phyloP scores from a whole-genome alignment of 2,797 vertebrate genomes.

The Triplophysa yarkandensis region DNA sequence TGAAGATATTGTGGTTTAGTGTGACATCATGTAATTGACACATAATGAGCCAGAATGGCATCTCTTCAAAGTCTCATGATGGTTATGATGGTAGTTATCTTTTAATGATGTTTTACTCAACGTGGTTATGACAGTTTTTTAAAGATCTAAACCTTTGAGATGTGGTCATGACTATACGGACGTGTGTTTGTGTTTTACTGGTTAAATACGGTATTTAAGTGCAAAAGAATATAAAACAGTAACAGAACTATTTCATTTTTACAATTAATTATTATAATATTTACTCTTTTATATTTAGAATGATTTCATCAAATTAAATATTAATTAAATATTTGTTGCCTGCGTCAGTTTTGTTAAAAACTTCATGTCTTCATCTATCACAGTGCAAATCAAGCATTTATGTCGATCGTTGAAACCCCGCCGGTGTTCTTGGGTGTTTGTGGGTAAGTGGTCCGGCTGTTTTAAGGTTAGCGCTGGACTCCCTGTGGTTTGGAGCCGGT shows the following conservation, averaged over 20 bases:
- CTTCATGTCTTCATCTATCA: no score
- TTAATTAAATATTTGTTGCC: no score
- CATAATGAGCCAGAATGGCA: slow-evolving; percentile 51
- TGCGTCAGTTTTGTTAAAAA: no score
- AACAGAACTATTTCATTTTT: no score
- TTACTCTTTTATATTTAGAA: no score
- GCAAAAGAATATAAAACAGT: no score
- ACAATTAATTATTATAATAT: no score
- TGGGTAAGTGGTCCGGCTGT: not conserved
- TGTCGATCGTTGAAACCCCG: not conserved
- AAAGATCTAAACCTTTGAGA: no score
- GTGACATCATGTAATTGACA: not conserved
- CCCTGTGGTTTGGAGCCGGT: not conserved
- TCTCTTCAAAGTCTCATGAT: slow-evolving; percentile 50
- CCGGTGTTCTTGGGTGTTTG: not conserved
- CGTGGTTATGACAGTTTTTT: slow-evolving; percentile 23
- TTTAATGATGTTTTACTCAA: slow-evolving; percentile 3
- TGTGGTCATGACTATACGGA: not conserved
- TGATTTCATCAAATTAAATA: no score
- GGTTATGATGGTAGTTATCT: slow-evolving; percentile 44
- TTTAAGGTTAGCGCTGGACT: not conserved
- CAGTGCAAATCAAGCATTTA: no score
- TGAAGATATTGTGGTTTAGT: no score
- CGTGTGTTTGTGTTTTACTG: not conserved
- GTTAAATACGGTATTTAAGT: no score